phyloP scores from a whole-genome alignment of 2,113 vertebrate species.

The Microcebus ravelobensis region DNA sequence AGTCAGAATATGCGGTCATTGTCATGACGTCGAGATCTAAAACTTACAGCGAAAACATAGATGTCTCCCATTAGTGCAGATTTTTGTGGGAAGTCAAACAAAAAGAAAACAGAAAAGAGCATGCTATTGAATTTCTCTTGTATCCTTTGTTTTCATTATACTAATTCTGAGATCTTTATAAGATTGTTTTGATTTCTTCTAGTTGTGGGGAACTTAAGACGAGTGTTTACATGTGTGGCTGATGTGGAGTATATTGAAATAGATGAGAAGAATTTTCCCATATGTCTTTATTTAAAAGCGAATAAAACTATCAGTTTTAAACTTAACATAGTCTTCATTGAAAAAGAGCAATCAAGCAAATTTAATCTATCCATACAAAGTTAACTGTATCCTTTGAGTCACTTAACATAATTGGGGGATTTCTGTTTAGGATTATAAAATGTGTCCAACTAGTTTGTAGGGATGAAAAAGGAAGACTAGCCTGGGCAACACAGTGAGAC shows the following conservation, averaged over 20 bases:
- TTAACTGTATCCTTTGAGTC: slow-evolving; percentile 53
- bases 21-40: not conserved
- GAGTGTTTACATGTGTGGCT: slow-evolving; percentile 43
- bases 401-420: slow-evolving; percentile 45
- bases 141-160: not conserved
- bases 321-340: slow-evolving; percentile 25
- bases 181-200: not conserved
- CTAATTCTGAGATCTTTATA: slow-evolving; percentile 32
- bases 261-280: not conserved
- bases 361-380: slow-evolving; percentile 65
- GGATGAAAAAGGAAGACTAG: not conserved
- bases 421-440: slow-evolving; percentile 50
- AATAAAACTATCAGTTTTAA: slow-evolving; percentile 54
- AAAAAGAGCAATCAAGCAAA: slow-evolving; percentile 56
- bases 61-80: not conserved
- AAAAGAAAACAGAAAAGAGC: not conserved
- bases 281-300: slow-evolving; percentile 58
- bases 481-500: too few relatives aligned
- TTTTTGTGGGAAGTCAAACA: slow-evolving; percentile 18
- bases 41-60: not conserved
- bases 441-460: not conserved
- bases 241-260: slow-evolving; percentile 29
- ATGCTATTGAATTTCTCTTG: not conserved
- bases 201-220: not conserved
- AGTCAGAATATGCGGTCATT: not conserved